Evolutionary conservation across 2,797 vertebrate genomes (phyloP).

Genomic region (Phrynocephalus forsythii): DNA sequence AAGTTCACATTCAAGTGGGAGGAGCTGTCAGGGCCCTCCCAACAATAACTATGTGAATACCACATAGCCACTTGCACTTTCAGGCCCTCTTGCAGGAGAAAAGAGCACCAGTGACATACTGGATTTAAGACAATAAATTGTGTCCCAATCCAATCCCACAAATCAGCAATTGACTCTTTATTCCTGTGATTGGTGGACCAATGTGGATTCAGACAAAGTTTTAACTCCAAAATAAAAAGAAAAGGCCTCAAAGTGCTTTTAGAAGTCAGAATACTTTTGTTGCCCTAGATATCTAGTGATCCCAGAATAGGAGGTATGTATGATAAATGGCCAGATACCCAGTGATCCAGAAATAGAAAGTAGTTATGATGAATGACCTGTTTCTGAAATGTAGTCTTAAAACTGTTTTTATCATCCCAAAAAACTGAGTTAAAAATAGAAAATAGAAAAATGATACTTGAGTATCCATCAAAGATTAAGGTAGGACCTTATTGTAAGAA

Average conservation of each 20-base stretch:
- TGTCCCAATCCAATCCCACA: too few relatives aligned
- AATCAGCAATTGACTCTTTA: too few relatives aligned
- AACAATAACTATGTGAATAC: too few relatives aligned
- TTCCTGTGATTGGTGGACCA: too few relatives aligned
- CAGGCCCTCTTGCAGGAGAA: too few relatives aligned
- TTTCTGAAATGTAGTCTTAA: conserved; percentile 23
- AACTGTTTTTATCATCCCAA: conserved; percentile 5
- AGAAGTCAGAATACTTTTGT: conserved; percentile 29
- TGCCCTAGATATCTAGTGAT: conserved; percentile 39
- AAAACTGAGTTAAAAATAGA: conserved; percentile 22
- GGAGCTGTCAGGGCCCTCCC: too few relatives aligned
- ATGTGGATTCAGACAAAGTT: conserved; percentile 23
- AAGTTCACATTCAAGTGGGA: too few relatives aligned
- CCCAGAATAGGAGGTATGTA: conserved; percentile 16
- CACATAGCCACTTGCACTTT: too few relatives aligned
- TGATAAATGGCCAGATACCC: conserved; percentile 39
- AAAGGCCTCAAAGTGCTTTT: neutral
- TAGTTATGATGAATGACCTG: conserved; percentile 33
- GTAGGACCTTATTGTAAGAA: neutral
- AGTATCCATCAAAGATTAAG: conserved; percentile 10
- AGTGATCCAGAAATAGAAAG: conserved; percentile 33
- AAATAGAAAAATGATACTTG: conserved; percentile 3
- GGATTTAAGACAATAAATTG: too few relatives aligned
- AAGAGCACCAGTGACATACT: too few relatives aligned
- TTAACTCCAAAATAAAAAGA: neutral